These are phyloP conservation scores for Brachionus manjavacas DNA, from an alignment of 1,140 invertebrate species.

Conservation along the genomic window DNA sequence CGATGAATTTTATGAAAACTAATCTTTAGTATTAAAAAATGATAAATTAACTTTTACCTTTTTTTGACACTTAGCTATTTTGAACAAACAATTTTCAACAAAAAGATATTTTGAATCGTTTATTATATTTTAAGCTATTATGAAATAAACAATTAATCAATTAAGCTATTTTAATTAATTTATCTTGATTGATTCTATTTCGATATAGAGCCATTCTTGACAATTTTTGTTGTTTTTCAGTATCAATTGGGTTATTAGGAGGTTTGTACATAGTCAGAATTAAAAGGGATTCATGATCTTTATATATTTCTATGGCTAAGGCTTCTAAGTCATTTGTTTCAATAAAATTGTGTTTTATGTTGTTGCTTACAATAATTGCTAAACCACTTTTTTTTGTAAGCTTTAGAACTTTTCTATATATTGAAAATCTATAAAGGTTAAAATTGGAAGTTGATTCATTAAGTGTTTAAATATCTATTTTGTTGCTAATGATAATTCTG, in stretches of 20 bases:
- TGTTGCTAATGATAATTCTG: not conserved
- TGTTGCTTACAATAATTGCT: not conserved
- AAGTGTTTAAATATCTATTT: not conserved
- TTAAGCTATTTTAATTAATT: too few species aligned
- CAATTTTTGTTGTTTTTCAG: not conserved
- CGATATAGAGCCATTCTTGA: too few species aligned
- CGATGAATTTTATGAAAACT: too few species aligned
- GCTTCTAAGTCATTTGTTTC: not conserved
- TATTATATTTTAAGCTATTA: too few species aligned
- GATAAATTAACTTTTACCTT: too few species aligned
- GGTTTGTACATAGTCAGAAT: not conserved
- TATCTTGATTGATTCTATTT: too few species aligned
- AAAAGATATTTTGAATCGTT: too few species aligned
- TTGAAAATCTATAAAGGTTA: not conserved
- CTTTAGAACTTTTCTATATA: not conserved
- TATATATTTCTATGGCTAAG: not conserved
- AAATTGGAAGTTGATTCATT: not conserved
- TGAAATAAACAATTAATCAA: too few species aligned
- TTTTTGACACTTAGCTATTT: too few species aligned
- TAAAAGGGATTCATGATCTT: not conserved
- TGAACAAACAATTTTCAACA: too few species aligned
- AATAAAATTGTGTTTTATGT: not conserved
- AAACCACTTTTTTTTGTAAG: not conserved
- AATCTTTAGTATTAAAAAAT: too few species aligned
- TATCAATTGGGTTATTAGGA: not conserved